Evolutionary conservation across 2,888 invertebrate genomes (phyloP).

Genomic region (Hydrotaea cyrtoneurina): DNA sequence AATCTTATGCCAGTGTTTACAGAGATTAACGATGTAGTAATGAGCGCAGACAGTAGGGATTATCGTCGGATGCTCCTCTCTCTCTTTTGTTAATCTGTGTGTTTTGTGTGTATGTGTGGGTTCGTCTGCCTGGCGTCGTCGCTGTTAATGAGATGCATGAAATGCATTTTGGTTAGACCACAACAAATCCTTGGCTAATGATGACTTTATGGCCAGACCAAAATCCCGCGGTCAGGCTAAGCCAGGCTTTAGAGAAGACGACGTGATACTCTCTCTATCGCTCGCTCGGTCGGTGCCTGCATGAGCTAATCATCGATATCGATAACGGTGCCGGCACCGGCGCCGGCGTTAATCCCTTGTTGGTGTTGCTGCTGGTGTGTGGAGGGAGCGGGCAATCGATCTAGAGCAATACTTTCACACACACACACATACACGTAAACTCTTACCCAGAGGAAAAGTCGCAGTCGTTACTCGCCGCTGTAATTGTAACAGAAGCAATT

Average conservation of each 20-base stretch:
- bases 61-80: not conserved
- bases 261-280: not conserved
- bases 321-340: too few species aligned
- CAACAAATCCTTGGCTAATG: not conserved
- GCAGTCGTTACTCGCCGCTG: not conserved
- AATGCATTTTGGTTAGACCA: not conserved
- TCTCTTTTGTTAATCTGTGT: not conserved
- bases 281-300: not conserved
- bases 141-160: conserved; percentile 13
- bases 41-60: not conserved
- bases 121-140: conserved; percentile 25
- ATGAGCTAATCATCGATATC: not conserved
- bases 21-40: not conserved
- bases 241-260: not conserved
- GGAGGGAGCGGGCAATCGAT: not conserved
- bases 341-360: not conserved
- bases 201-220: conserved; percentile 3
- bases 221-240: not conserved
- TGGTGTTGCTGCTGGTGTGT: not conserved
- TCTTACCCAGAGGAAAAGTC: too few species aligned
- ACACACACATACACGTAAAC: too few species aligned
- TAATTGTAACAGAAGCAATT: not conserved
- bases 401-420: not conserved
- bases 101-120: too few species aligned
- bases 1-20: conserved; percentile 7